These are phyloP conservation scores for Simalia tracyae DNA, from an alignment of 2,797 vertebrate genomes.

Conservation along the genomic window DNA sequence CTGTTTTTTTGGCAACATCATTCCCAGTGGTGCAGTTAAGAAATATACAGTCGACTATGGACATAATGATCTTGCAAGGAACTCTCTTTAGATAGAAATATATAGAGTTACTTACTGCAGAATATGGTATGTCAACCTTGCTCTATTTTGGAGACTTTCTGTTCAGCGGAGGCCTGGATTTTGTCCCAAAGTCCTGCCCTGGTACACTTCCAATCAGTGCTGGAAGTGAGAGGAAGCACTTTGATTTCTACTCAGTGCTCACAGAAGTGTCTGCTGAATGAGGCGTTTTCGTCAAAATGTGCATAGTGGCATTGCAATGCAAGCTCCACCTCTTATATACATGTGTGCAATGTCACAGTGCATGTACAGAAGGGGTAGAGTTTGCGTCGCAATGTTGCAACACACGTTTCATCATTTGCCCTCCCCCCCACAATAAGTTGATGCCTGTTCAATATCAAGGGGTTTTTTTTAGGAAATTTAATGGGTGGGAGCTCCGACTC, in stretches of 20 bases:
- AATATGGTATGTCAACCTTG: background rate
- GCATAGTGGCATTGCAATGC: background rate
- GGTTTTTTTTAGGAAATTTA: background rate
- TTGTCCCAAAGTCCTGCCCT: background rate
- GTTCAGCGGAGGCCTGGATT: background rate
- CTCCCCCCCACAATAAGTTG: background rate
- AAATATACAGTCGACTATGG: background rate
- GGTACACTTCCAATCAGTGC: background rate
- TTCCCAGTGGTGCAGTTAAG: background rate
- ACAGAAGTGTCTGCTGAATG: background rate
- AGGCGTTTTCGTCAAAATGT: background rate
- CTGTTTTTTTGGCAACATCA: background rate
- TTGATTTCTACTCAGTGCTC: background rate
- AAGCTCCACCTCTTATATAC: background rate
- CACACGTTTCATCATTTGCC: slow-evolving; percentile 1
- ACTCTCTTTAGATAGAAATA: background rate
- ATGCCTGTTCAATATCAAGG: background rate
- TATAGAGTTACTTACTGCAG: background rate
- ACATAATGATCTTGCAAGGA: background rate
- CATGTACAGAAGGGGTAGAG: background rate
- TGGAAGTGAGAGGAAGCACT: background rate
- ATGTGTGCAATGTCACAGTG: background rate
- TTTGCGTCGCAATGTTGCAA: background rate
- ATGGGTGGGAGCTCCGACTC: background rate
- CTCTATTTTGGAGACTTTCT: background rate